Conservation (phyloP, 1,140 invertebrate species). For the Ditylenchus dipsaci region DNA sequence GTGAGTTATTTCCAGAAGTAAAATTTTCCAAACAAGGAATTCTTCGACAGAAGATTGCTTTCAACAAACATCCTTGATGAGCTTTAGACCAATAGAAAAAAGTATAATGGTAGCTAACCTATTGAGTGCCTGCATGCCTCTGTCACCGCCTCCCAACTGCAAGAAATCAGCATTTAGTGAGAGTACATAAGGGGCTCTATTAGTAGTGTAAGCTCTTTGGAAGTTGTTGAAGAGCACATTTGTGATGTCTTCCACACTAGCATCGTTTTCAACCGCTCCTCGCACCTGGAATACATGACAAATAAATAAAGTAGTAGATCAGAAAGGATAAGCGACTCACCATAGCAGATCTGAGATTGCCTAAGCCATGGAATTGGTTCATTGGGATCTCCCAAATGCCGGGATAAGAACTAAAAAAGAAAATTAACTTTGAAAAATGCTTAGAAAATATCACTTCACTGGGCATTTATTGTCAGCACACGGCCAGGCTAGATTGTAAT, state of each 20-base stretch:
- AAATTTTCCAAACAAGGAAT: no score
- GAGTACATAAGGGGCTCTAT: slow-evolving; percentile 44
- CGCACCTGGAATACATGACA: slow-evolving; percentile 19
- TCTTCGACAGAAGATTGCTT: no score
- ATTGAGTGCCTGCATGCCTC: slow-evolving; percentile 26
- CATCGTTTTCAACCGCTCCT: slow-evolving; percentile 14
- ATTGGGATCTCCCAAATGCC: slow-evolving; percentile 31
- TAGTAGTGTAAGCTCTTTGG: slow-evolving; percentile 32
- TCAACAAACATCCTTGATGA: no score
- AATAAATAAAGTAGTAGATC: slow-evolving; percentile 6
- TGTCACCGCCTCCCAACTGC: slow-evolving; percentile 16
- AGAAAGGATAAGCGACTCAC: background rate
- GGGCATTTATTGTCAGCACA: background rate
- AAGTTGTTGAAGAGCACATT: slow-evolving; percentile 30
- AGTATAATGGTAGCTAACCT: slow-evolving; percentile 1
- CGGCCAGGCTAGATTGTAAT: background rate
- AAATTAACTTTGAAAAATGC: slow-evolving; percentile 25
- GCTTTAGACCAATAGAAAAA: background rate
- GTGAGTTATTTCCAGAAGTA: no score
- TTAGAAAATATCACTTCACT: background rate
- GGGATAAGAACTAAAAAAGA: slow-evolving; percentile 26
- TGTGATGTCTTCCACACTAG: slow-evolving; percentile 20
- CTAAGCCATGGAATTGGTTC: slow-evolving; percentile 24
- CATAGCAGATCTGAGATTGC: background rate
- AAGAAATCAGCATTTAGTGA: slow-evolving; percentile 45